Percentiles rank a stretch among this genome's conserved stretches.
Conservation (phyloP, 2,113 vertebrate genomes). For the Gadus macrocephalus region DNA sequence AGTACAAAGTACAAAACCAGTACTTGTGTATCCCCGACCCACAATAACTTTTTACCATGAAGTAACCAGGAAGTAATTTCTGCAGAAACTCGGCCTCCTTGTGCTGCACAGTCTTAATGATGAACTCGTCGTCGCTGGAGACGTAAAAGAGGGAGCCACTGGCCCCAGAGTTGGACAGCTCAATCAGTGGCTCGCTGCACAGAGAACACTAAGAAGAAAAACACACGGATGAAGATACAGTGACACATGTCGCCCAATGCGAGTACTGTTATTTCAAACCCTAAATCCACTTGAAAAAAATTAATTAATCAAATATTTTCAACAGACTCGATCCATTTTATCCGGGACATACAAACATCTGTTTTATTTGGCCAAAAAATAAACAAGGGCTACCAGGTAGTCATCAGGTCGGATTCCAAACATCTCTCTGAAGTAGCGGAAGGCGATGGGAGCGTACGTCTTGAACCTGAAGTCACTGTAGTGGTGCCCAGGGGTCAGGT, state of each 20-base stretch:
- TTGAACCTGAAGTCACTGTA: slow-evolving; percentile 95
- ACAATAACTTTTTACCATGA: slow-evolving; percentile 77
- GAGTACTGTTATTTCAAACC: too few relatives aligned
- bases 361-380: background rate
- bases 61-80: slow-evolving; percentile 93
- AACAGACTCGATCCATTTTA: too few relatives aligned
- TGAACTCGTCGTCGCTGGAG: slow-evolving; percentile 90
- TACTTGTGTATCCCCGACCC: too few relatives aligned
- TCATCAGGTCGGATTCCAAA: slow-evolving; percentile 93
- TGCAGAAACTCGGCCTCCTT: slow-evolving; percentile 96
- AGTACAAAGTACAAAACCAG: too few relatives aligned
- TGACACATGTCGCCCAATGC: too few relatives aligned
- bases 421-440: slow-evolving; percentile 95
- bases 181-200: slow-evolving; percentile 85
- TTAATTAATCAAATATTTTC: too few relatives aligned
- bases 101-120: slow-evolving; percentile 95
- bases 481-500: slow-evolving; percentile 90
- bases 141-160: slow-evolving; percentile 95
- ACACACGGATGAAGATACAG: too few relatives aligned
- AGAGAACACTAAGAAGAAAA: slow-evolving; percentile 79
- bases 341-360: background rate
- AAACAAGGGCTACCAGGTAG: slow-evolving; percentile 78
- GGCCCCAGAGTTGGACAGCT: slow-evolving; percentile 88
- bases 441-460: slow-evolving; percentile 92
- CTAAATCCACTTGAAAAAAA: too few relatives aligned